These are phyloP conservation scores for Selene dorsalis DNA, from an alignment of 2,797 vertebrate species.

Conservation along the genomic window DNA sequence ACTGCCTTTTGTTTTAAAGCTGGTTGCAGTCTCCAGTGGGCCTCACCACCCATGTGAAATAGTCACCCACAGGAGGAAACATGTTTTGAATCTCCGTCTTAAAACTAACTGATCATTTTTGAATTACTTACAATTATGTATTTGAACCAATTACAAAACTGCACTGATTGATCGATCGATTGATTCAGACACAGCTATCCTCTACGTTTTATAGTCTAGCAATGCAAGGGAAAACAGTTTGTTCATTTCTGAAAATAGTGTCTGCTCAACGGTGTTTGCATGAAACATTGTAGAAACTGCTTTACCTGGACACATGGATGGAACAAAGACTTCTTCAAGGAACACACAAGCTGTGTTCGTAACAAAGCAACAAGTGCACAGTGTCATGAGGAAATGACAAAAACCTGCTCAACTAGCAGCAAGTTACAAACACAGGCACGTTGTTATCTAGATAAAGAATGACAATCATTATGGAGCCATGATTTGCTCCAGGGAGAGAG, in stretches of 20 bases:
- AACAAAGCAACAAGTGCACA: constrained; percentile 43
- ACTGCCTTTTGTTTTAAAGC: neutral
- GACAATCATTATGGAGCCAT: constrained; percentile 28
- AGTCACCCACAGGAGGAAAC: neutral
- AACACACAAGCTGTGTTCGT: neutral
- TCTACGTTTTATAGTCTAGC: no score
- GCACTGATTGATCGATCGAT: no score
- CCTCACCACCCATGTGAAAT: no score
- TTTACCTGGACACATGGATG: constrained; percentile 23
- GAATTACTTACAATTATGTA: neutral
- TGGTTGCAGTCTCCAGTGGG: neutral
- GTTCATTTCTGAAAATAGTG: neutral
- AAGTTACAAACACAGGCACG: neutral
- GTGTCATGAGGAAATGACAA: neutral
- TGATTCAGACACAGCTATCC: neutral
- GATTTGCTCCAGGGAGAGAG: constrained; percentile 13
- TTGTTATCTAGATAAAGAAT: constrained; percentile 6
- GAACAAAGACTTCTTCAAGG: neutral
- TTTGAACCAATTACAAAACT: neutral
- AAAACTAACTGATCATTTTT: constrained; percentile 2
- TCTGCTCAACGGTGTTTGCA: constrained; percentile 4
- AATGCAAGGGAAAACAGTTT: neutral
- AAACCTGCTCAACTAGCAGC: constrained; percentile 22
- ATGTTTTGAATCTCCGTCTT: neutral
- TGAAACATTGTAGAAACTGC: neutral